Percentiles rank a stretch among this genome's conserved stretches.
These are phyloP conservation scores for Cosmia trapezina DNA, from an alignment of 2,888 invertebrate species.

Conservation along the genomic window DNA sequence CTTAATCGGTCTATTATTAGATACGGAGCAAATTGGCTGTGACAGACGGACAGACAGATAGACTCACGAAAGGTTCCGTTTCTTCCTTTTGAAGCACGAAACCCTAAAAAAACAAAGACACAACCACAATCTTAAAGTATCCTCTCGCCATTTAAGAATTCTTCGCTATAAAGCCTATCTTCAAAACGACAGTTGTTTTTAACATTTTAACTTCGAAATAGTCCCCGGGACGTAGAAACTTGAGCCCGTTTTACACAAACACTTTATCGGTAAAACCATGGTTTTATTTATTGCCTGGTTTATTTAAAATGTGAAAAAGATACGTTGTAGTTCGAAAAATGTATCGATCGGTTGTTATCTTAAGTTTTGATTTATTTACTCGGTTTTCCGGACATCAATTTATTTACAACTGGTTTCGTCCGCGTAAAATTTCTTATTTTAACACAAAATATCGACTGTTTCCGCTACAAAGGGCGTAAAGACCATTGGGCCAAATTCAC, in stretches of 20 bases:
- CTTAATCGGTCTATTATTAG: too few relatives aligned
- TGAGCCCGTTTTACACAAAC: constrained; percentile 33
- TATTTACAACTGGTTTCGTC: neutral
- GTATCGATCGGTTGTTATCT: constrained; percentile 16
- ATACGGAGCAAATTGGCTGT: too few relatives aligned
- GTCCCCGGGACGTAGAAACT: constrained; percentile 35
- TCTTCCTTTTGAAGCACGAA: too few relatives aligned
- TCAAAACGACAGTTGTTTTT: constrained; percentile 48
- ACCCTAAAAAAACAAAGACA: neutral
- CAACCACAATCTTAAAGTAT: constrained; percentile 24
- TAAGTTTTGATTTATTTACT: constrained; percentile 34
- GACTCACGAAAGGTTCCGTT: too few relatives aligned
- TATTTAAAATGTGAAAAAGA: constrained; percentile 49
- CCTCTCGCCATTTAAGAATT: constrained; percentile 40
- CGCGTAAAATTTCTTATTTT: too few relatives aligned
- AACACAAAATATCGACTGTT: too few relatives aligned
- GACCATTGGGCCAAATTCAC: too few relatives aligned
- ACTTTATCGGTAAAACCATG: constrained; percentile 47
- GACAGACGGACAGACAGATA: too few relatives aligned
- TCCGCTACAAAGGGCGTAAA: too few relatives aligned
- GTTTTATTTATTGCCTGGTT: constrained; percentile 53
- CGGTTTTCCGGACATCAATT: neutral
- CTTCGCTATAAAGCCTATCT: constrained; percentile 36
- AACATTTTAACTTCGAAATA: constrained; percentile 49
- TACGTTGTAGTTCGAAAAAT: constrained; percentile 18